phyloP scores from a whole-genome alignment of 2,113 vertebrate species.

The Erinaceus europaeus region DNA sequence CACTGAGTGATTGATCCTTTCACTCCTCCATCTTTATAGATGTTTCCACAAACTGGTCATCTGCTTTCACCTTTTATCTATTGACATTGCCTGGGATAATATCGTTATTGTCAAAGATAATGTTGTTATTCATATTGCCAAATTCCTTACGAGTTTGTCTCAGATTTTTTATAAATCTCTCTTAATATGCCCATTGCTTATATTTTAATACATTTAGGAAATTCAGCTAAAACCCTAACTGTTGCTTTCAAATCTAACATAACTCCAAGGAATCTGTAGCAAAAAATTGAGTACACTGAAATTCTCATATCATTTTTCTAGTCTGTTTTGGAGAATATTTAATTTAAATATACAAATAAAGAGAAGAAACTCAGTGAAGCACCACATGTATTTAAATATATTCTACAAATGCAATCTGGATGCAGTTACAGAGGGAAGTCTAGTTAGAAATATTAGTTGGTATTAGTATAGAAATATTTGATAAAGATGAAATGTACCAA shows the following conservation, averaged over 20 bases:
- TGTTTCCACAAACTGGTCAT: neutral
- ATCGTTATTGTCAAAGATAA: too few relatives aligned
- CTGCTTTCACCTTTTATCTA: neutral
- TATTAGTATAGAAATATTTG: neutral
- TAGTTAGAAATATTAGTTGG: neutral
- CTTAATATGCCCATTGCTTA: neutral
- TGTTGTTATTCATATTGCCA: neutral
- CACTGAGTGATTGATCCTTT: rapidly evolving
- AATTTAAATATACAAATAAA: conserved; percentile 25
- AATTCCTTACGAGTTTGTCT: conserved; percentile 1
- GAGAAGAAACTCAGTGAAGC: neutral
- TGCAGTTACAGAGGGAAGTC: neutral
- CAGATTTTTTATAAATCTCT: neutral
- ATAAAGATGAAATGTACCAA: neutral
- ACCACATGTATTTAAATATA: neutral
- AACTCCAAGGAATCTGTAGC: neutral
- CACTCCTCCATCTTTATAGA: neutral
- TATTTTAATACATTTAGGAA: neutral
- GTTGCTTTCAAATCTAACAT: conserved; percentile 24
- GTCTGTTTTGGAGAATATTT: neutral
- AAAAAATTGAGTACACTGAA: neutral
- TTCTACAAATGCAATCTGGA: neutral
- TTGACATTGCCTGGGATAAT: neutral
- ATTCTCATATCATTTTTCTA: neutral
- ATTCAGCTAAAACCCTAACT: neutral